Base-by-base conservation (phyloP, 2,113 vertebrate genomes). In the Danionella cerebrum region DNA sequence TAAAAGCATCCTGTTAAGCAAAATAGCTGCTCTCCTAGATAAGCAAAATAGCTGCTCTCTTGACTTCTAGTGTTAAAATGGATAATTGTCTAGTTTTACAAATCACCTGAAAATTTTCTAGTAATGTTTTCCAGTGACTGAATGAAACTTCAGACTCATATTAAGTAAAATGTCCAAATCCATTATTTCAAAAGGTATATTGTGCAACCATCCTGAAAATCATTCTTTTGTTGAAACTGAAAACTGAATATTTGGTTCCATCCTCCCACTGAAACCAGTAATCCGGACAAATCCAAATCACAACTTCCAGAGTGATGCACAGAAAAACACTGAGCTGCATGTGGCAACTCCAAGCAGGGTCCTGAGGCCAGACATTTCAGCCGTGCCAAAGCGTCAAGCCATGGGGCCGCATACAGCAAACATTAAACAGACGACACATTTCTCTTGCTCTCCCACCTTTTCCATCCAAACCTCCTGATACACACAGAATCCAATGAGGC, bases 401-500 rank as follows among this genome's bases (percentile, higher is more conserved):
- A 14, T n/a, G 7, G 27, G 11, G 48, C 25, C 35, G 29, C 25
- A 36, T 21, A 33, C 22, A 3, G 42, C 29, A 58, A 68, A 58
- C 50, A 22, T 35, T 51, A 6, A 65, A 22, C 10, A 25, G 33
- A 45, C 47, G 52, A 25, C 36, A 18, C 51, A 53, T 63, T 16
- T 72, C 64, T 73, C 50, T 50, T 21, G 52, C 31, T 73, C 50
- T 65, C 60, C n/a, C 54, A 47, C 57, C 50, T 51, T 10, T 38
- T 67, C 69, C 24, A 57, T 80, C 51, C 38, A 67, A 60, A 42
- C 16, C 52, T 67, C 65, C 55, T 52, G 71, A 71, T 75, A 63
- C 57, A 25, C 35, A 53, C 51, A 57, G 39, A 51, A 50, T 51
- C 58, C 60, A 72, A 72, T 60, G 63, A 72, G 45, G 22, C 63